phyloP scores from a whole-genome alignment of 2,797 vertebrate genomes.

The Lepilemur septentrionalis region DNA sequence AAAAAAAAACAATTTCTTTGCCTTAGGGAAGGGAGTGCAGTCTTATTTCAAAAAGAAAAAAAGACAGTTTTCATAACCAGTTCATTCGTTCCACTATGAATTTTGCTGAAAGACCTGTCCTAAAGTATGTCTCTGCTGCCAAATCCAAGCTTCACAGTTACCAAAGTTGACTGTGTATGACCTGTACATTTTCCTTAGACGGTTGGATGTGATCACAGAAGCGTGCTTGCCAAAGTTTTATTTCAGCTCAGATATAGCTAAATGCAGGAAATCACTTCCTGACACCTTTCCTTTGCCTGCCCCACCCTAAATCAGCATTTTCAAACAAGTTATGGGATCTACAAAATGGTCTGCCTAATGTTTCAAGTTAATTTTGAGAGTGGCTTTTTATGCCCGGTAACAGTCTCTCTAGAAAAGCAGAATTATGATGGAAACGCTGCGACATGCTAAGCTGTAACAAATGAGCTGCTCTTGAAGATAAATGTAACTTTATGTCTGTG shows the following conservation, averaged over 20 bases:
- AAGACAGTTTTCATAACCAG: neutral
- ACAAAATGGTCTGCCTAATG: constrained; percentile 49
- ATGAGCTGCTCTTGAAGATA: constrained; percentile 74
- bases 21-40: neutral
- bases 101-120: constrained; percentile 45
- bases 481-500: constrained; percentile 73
- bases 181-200: constrained; percentile 52
- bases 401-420: constrained; percentile 58
- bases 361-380: constrained; percentile 71
- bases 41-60: constrained; percentile 27
- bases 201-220: constrained; percentile 52
- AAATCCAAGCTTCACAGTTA: constrained; percentile 7
- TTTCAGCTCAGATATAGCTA: constrained; percentile 61
- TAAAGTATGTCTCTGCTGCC: neutral
- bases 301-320: constrained; percentile 57
- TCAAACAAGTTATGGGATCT: constrained; percentile 32
- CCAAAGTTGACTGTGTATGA: constrained; percentile 54
- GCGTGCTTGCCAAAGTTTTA: constrained; percentile 57
- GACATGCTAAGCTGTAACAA: constrained; percentile 78
- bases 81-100: constrained; percentile 42
- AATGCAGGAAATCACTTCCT: constrained; percentile 61
- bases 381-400: constrained; percentile 69
- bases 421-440: constrained; percentile 58
- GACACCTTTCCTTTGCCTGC: constrained; percentile 61
- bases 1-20: constrained; percentile 31